These are phyloP conservation scores for Barnardius zonarius DNA, from an alignment of 2,113 vertebrate species.

Conservation along the genomic window DNA sequence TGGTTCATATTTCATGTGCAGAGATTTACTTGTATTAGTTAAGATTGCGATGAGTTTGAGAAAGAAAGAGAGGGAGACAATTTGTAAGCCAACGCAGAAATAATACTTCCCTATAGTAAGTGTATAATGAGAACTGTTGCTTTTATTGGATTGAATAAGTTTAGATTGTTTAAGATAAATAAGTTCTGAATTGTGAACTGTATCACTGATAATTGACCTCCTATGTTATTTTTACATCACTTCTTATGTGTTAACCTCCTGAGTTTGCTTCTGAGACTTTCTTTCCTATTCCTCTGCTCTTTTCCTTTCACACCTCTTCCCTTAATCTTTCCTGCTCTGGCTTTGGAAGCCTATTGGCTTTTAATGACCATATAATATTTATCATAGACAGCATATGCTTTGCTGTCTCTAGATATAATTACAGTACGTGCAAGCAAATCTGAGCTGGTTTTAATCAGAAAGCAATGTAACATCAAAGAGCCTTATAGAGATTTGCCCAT, in stretches of 20 bases:
- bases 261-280: constrained; percentile 20
- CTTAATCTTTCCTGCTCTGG: constrained; percentile 4
- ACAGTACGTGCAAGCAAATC: not conserved
- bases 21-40: constrained; percentile 65
- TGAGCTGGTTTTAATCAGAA: constrained; percentile 4
- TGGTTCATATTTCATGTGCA: constrained; percentile 58
- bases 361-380: not conserved
- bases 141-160: constrained; percentile 52
- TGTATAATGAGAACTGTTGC: constrained; percentile 50
- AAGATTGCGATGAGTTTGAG: constrained; percentile 53
- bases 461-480: not conserved
- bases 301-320: constrained; percentile 17
- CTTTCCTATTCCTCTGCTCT: not conserved
- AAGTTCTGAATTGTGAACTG: constrained; percentile 10
- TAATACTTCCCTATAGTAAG: constrained; percentile 61
- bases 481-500: not conserved
- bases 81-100: constrained; percentile 57
- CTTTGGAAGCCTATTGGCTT: not conserved
- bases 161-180: constrained; percentile 33
- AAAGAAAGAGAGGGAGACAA: constrained; percentile 23
- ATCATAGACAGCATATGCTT: not conserved
- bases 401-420: not conserved
- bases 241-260: constrained; percentile 29
- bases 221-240: constrained; percentile 46
- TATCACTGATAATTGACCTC: constrained; percentile 24